Evolutionary conservation across 2,888 invertebrate species (phyloP).

Genomic region (Caradrina clavipalpis): DNA sequence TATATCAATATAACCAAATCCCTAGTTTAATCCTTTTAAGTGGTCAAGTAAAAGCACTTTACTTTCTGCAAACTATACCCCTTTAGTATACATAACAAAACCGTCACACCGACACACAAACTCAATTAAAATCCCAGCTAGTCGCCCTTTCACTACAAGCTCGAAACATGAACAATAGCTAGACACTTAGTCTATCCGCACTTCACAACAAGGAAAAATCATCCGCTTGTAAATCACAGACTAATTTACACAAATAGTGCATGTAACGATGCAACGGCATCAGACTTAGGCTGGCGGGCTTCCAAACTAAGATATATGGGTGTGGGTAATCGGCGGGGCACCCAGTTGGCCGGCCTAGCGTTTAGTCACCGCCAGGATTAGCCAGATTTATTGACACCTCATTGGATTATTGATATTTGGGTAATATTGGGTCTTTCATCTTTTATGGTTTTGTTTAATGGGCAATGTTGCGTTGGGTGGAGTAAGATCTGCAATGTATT

Average conservation of each 20-base stretch:
- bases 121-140: slow-evolving; percentile 38
- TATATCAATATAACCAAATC: no score
- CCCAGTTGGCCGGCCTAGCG: slow-evolving; percentile 59
- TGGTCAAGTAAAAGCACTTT: not conserved
- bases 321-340: slow-evolving; percentile 60
- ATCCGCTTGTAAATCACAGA: slow-evolving; percentile 59
- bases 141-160: slow-evolving; percentile 15
- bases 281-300: slow-evolving; percentile 50
- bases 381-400: slow-evolving; percentile 53
- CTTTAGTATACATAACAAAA: slow-evolving; percentile 1
- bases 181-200: slow-evolving; percentile 54
- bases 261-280: slow-evolving; percentile 57
- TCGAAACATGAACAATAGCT: slow-evolving; percentile 17
- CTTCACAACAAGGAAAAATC: slow-evolving; percentile 51
- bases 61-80: not conserved
- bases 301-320: slow-evolving; percentile 63
- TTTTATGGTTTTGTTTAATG: slow-evolving; percentile 20
- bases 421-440: slow-evolving; percentile 49
- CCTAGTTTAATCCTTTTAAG: not conserved
- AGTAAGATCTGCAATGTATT: not conserved
- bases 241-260: slow-evolving; percentile 68
- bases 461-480: slow-evolving; percentile 20
- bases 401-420: slow-evolving; percentile 51
- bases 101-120: slow-evolving; percentile 4
- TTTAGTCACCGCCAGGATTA: slow-evolving; percentile 64